Conservation (phyloP, 2,797 vertebrate species). For the Oceanodroma leucorhoa region DNA sequence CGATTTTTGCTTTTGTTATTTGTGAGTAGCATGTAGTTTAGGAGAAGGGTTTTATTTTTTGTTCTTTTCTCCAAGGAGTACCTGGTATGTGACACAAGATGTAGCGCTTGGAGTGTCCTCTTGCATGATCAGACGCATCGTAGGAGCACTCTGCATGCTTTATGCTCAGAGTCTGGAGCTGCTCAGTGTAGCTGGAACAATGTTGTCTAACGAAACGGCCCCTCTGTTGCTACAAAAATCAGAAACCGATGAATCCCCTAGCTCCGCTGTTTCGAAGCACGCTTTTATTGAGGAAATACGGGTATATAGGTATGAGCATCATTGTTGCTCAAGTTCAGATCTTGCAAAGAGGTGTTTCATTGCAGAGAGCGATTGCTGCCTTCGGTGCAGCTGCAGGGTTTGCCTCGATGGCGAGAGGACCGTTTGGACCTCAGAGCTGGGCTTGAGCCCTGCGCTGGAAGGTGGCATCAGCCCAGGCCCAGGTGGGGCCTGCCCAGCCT, state of each 20-base stretch:
- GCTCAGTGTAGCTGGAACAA: slow-evolving; percentile 20
- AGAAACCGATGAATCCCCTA: neutral
- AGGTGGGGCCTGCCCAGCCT: neutral
- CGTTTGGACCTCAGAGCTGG: neutral
- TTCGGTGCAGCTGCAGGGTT: fast-evolving
- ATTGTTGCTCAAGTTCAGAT: neutral
- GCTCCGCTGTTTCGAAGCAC: neutral
- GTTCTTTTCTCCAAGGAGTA: neutral
- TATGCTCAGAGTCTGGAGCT: neutral
- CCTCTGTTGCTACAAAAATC: slow-evolving; percentile 37
- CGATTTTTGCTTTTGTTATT: slow-evolving; percentile 10
- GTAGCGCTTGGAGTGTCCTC: slow-evolving; percentile 2
- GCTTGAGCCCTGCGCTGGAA: fast-evolving
- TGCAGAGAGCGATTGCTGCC: neutral
- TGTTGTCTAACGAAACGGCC: slow-evolving; percentile 26
- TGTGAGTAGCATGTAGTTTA: neutral
- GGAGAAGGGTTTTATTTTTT: slow-evolving; percentile 7
- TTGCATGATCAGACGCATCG: neutral
- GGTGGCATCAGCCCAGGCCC: neutral
- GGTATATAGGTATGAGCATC: neutral
- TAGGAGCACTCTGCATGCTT: slow-evolving; percentile 20
- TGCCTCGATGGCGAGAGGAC: neutral
- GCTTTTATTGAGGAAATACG: neutral
- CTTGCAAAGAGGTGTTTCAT: neutral
- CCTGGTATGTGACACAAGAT: slow-evolving; percentile 20